A percentile compares a stretch with the other conserved stretches of the same genome.
Conservation (phyloP, 2,888 invertebrate genomes). For the Crematogaster levior region DNA sequence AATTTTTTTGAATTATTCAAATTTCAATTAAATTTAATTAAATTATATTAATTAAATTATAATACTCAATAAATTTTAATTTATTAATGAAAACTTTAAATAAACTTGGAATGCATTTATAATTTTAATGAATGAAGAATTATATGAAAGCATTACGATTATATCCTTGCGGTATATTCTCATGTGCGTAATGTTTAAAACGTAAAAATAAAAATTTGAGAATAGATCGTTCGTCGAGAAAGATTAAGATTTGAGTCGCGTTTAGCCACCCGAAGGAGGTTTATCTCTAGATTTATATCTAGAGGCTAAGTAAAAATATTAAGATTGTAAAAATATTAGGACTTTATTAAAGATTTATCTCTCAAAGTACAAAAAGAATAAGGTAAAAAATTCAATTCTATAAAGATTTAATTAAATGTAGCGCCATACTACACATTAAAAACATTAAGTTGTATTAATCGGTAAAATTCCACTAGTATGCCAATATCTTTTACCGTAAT, state of each 20-base stretch:
- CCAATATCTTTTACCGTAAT: no score
- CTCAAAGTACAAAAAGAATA: neutral
- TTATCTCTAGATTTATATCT: neutral
- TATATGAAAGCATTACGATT: no score
- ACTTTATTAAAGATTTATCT: neutral
- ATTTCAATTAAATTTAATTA: neutral
- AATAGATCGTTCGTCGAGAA: slow-evolving; percentile 10
- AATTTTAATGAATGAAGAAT: neutral
- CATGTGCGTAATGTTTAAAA: neutral
- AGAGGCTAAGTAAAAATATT: neutral
- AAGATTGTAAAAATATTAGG: neutral
- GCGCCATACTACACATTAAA: neutral
- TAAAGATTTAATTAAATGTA: neutral
- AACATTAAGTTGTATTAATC: neutral
- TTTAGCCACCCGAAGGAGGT: neutral
- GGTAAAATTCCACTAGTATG: neutral
- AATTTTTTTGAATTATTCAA: neutral
- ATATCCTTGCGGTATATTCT: neutral
- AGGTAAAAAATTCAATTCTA: neutral
- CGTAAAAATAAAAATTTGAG: slow-evolving; percentile 24
- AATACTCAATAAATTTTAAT: slow-evolving; percentile 7
- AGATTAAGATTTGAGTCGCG: slow-evolving; percentile 23
- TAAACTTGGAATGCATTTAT: neutral
- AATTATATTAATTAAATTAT: neutral
- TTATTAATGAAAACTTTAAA: neutral